Conservation (phyloP, 1,140 invertebrate genomes). For the Psix sp. region DNA sequence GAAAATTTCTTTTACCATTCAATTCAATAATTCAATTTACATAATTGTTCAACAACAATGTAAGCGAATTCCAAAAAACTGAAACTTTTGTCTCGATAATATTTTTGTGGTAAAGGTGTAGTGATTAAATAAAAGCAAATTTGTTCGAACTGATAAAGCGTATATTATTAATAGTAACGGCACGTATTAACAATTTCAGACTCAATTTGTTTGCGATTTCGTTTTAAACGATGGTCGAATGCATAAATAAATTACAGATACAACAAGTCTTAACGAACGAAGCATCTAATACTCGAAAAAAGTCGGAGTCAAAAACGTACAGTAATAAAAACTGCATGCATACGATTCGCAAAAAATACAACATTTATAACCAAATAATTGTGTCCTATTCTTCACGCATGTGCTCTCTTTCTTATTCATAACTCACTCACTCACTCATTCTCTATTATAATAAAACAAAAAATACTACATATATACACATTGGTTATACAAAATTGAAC, state of each 20-base stretch:
- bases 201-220: conserved; percentile 14
- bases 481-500: neutral
- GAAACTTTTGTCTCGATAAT: too few relatives aligned
- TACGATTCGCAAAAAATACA: conserved; percentile 21
- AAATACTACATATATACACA: neutral
- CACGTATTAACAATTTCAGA: conserved; percentile 36
- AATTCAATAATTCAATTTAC: too few relatives aligned
- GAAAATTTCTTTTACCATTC: too few relatives aligned
- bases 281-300: conserved; percentile 3
- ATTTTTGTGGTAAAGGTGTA: neutral
- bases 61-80: too few relatives aligned
- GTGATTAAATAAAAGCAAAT: conserved; percentile 14
- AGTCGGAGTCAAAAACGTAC: neutral
- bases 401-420: neutral
- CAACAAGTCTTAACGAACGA: conserved; percentile 27
- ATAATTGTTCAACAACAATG: too few relatives aligned
- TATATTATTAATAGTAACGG: conserved; percentile 37
- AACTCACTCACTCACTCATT: neutral
- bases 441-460: neutral
- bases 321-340: neutral
- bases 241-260: conserved; percentile 29
- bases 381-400: neutral
- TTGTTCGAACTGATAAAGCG: conserved; percentile 31
- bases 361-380: conserved; percentile 22
- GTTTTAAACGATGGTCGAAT: neutral